Evolutionary conservation across 1,140 invertebrate genomes (phyloP).

Genomic region (Ceratosolen solmsi): DNA sequence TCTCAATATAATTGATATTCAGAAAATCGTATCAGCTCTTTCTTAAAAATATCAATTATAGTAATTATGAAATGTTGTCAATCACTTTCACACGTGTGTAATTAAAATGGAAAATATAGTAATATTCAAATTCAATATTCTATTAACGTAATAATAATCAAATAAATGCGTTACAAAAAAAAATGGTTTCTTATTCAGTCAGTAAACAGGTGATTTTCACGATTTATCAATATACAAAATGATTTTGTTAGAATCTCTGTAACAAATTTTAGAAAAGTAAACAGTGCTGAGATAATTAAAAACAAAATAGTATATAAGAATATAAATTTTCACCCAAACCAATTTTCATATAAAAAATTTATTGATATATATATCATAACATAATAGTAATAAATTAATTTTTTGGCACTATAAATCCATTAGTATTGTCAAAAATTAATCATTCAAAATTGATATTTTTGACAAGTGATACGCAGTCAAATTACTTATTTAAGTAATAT

Average conservation of each 20-base stretch:
- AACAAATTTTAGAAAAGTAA: constrained; percentile 33
- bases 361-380: constrained; percentile 59
- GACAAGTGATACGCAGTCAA: constrained; percentile 60
- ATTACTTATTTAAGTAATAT: constrained; percentile 66
- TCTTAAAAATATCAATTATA: background rate
- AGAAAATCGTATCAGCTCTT: background rate
- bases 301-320: constrained; percentile 46
- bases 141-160: background rate
- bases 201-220: constrained; percentile 53
- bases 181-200: constrained; percentile 43
- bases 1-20: background rate
- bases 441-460: constrained; percentile 61
- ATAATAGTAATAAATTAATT: constrained; percentile 55
- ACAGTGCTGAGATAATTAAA: constrained; percentile 34
- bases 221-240: background rate
- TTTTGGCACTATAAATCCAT: constrained; percentile 70
- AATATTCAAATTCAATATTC: too few relatives aligned
- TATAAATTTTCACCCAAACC: constrained; percentile 59
- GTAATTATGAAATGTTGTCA: background rate
- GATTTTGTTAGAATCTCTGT: constrained; percentile 10
- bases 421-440: constrained; percentile 62
- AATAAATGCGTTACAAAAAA: background rate
- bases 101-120: too few relatives aligned
- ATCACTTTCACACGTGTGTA: too few relatives aligned
- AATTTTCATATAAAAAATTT: constrained; percentile 71